phyloP scores from a whole-genome alignment of 2,113 vertebrate species.

The Camelus dromedarius region DNA sequence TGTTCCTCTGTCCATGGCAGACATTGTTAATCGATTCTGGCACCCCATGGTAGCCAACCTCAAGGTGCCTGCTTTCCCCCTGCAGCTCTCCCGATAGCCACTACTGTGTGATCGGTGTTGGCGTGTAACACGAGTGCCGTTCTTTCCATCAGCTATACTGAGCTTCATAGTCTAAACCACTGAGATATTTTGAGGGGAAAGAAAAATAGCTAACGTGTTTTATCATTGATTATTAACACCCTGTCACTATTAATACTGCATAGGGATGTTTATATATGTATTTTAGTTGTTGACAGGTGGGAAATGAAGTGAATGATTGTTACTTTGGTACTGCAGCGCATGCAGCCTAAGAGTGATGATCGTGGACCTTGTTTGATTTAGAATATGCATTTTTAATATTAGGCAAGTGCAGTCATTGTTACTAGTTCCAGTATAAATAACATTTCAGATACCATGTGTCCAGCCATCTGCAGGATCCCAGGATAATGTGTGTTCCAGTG shows the following conservation, averaged over 20 bases:
- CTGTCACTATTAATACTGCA: constrained; percentile 57
- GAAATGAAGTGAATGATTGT: constrained; percentile 36
- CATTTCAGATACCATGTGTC: not conserved
- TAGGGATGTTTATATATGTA: not conserved
- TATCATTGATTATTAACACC: constrained; percentile 19
- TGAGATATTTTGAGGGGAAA: not conserved
- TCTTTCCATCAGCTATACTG: not conserved
- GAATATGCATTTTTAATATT: constrained; percentile 67
- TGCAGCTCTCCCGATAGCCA: not conserved
- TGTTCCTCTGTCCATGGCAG: not conserved
- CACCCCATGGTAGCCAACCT: not conserved
- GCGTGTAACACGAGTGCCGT: not conserved
- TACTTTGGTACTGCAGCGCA: not conserved
- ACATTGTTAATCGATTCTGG: not conserved
- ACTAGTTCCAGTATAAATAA: not conserved
- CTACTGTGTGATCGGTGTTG: not conserved
- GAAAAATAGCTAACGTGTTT: constrained; percentile 51
- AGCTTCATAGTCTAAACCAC: not conserved
- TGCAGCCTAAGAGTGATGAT: not conserved
- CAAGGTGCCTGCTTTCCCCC: not conserved
- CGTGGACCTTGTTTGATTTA: constrained; percentile 2
- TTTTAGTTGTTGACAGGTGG: constrained; percentile 63
- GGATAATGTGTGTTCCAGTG: not conserved
- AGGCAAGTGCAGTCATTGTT: constrained; percentile 53
- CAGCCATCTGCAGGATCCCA: not conserved